A percentile compares a stretch with the other conserved stretches of the same genome.
phyloP scores from a whole-genome alignment of 2,113 vertebrate species.

The Cavia porcellus region DNA sequence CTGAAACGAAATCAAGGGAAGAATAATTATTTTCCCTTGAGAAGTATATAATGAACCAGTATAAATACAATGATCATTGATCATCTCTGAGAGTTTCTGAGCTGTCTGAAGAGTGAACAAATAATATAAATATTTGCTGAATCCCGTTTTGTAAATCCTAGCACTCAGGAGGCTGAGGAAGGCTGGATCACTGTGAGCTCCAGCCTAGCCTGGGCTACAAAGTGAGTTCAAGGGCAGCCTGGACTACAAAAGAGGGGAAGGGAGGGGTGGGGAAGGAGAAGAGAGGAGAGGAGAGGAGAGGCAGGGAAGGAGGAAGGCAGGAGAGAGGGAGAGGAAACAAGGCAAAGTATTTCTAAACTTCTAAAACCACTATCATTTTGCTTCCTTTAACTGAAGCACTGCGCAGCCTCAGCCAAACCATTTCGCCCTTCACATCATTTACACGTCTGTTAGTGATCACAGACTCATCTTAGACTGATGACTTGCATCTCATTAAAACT shows the following conservation, averaged over 20 bases:
- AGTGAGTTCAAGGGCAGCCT: neutral
- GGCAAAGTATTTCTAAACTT: neutral
- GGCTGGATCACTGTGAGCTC: neutral
- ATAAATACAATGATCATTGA: neutral
- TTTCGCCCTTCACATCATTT: neutral
- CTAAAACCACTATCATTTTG: neutral
- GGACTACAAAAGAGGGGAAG: neutral
- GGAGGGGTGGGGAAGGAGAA: no score
- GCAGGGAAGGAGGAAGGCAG: no score
- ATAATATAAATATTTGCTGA: neutral
- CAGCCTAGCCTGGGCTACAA: neutral
- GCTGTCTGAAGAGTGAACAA: neutral
- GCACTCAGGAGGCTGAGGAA: neutral
- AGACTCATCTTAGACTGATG: constrained; percentile 35
- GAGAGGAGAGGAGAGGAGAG: no score
- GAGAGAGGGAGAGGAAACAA: neutral
- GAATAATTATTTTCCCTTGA: neutral
- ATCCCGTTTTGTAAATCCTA: neutral
- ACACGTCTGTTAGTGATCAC: constrained; percentile 21
- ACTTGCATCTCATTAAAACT: constrained; percentile 76
- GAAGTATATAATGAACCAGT: neutral
- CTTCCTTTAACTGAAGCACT: neutral
- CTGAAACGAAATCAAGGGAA: constrained; percentile 52
- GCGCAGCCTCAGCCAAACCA: neutral
- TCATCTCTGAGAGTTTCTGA: neutral